Conservation (phyloP, 2,113 vertebrate species). For the Salvelinus fontinalis region DNA sequence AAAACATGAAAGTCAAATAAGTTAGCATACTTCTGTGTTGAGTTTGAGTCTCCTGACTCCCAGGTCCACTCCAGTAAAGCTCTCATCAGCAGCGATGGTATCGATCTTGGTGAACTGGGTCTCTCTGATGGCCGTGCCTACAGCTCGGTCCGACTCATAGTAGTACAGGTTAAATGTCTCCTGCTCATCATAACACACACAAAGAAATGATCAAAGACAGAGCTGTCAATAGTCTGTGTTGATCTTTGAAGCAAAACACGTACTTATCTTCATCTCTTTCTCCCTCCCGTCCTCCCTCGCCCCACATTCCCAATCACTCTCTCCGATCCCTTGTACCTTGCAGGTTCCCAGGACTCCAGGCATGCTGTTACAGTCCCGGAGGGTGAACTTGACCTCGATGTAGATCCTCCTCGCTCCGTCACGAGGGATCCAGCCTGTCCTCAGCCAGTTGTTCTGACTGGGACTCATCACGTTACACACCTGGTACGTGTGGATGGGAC, state of each 20-base stretch:
- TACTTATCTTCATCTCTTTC: too few species aligned
- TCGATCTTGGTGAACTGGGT: slow-evolving; percentile 95
- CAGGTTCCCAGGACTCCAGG: slow-evolving; percentile 93
- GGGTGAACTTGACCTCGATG: slow-evolving; percentile 92
- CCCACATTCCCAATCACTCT: too few species aligned
- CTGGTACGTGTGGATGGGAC: slow-evolving; percentile 95
- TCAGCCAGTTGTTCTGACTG: slow-evolving; percentile 97
- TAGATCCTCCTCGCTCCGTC: slow-evolving; percentile 89
- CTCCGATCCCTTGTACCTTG: slow-evolving; percentile 69
- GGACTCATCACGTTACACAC: slow-evolving; percentile 97
- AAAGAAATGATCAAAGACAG: background rate
- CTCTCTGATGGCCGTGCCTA: slow-evolving; percentile 83
- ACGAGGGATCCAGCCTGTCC: slow-evolving; percentile 89
- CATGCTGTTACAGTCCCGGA: slow-evolving; percentile 98
- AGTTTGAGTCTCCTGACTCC: slow-evolving; percentile 90
- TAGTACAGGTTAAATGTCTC: slow-evolving; percentile 98
- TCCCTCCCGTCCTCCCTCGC: too few species aligned
- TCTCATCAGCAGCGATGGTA: slow-evolving; percentile 95
- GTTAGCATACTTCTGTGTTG: slow-evolving; percentile 66
- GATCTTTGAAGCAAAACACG: too few species aligned
- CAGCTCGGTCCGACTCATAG: slow-evolving; percentile 88
- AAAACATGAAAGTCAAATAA: too few species aligned
- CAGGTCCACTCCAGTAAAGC: slow-evolving; percentile 93
- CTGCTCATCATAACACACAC: slow-evolving; percentile 23
- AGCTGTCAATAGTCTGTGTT: too few species aligned